A percentile compares a stretch with the other conserved stretches of the same genome.
These are phyloP conservation scores for Sparidentex hasta DNA, from an alignment of 2,797 vertebrate genomes.

Conservation along the genomic window DNA sequence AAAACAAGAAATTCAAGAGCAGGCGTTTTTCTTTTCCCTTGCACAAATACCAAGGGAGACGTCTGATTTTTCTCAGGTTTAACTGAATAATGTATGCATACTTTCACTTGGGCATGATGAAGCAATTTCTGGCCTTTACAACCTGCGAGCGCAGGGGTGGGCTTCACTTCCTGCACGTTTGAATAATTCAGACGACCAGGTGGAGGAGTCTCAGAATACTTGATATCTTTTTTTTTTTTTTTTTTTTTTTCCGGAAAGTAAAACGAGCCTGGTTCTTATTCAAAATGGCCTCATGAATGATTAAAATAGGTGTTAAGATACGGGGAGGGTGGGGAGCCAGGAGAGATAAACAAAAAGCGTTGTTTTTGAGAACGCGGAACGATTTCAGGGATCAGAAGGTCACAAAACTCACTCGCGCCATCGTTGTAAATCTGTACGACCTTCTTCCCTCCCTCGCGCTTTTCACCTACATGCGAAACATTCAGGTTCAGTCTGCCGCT, in stretches of 20 bases:
- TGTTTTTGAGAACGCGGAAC: background rate
- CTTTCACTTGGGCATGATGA: constrained; percentile 96
- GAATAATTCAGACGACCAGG: constrained; percentile 96
- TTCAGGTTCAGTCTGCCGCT: constrained; percentile 50
- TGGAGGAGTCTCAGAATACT: constrained; percentile 89
- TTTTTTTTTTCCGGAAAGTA: constrained; percentile 11
- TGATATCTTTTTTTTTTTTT: constrained; percentile 24
- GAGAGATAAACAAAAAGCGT: constrained; percentile 45
- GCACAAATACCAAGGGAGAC: constrained; percentile 89
- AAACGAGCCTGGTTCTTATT: constrained; percentile 37
- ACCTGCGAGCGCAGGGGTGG: constrained; percentile 83
- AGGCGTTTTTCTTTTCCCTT: constrained; percentile 62
- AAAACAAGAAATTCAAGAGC: constrained; percentile 89
- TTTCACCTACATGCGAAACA: constrained; percentile 60
- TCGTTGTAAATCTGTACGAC: constrained; percentile 10
- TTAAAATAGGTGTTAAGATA: constrained; percentile 46
- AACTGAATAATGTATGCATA: constrained; percentile 97
- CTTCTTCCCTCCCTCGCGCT: constrained; percentile 31
- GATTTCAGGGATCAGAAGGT: constrained; percentile 36
- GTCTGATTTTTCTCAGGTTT: constrained; percentile 92
- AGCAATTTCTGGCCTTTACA: constrained; percentile 96
- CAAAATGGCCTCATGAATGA: constrained; percentile 49
- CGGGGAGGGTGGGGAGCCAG: background rate
- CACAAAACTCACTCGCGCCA: background rate
- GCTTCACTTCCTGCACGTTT: constrained; percentile 91